Percentiles rank a stretch among this genome's conserved stretches.
Conservation (phyloP, 2,888 invertebrate species). For the Ptilodon capucinus region DNA sequence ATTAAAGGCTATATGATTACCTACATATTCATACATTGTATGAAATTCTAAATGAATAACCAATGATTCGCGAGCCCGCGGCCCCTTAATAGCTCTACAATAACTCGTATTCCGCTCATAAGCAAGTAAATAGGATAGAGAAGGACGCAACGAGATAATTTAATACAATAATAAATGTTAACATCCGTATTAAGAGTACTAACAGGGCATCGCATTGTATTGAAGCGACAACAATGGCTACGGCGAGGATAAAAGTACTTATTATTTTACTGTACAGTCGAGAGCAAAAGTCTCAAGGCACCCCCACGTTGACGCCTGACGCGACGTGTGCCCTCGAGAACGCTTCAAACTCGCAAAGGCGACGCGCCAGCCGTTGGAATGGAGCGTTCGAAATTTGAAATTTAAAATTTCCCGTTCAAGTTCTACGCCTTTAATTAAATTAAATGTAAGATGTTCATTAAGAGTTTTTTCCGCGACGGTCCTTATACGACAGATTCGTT, state of each 20-base stretch:
- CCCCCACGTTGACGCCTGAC: conserved; percentile 29
- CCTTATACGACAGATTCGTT: conserved; percentile 79
- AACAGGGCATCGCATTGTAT: conserved; percentile 70
- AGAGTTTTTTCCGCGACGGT: conserved; percentile 60
- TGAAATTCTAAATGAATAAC: no score
- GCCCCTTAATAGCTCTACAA: neutral
- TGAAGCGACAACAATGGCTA: conserved; percentile 66
- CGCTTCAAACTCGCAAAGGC: conserved; percentile 43
- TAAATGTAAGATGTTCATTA: conserved; percentile 38
- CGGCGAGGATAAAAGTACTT: conserved; percentile 61
- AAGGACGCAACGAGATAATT: conserved; percentile 30
- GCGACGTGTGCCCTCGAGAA: conserved; percentile 39
- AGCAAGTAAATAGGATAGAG: neutral
- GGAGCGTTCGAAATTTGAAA: conserved; percentile 28
- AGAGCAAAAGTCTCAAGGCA: conserved; percentile 47
- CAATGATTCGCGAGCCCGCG: neutral
- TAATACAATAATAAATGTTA: conserved; percentile 78
- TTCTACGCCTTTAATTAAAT: conserved; percentile 28
- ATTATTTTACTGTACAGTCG: conserved; percentile 71
- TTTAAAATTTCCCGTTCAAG: conserved; percentile 13
- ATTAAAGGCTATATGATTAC: no score
- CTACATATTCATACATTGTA: neutral
- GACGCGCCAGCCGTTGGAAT: conserved; percentile 28
- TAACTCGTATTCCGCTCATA: neutral
- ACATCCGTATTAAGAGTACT: conserved; percentile 77